These are phyloP conservation scores for Pipistrellus pipistrellus DNA, from an alignment of 2,797 vertebrate genomes.

Conservation along the genomic window DNA sequence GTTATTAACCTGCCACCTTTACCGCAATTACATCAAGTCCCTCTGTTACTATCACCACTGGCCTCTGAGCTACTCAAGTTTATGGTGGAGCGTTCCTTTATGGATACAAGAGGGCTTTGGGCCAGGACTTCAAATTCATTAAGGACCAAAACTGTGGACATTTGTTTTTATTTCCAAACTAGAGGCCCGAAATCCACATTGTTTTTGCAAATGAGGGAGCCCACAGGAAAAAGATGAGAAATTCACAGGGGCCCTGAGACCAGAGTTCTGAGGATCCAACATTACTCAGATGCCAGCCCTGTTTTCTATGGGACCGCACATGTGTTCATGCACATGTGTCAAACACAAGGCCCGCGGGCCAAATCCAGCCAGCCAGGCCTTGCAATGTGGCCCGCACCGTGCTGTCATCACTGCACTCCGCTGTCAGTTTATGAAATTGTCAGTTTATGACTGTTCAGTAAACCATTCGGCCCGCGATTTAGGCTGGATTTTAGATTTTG, in stretches of 20 bases:
- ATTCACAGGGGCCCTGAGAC: not conserved
- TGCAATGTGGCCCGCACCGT: no score
- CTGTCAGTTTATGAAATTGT: no score
- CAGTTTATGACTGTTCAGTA: no score
- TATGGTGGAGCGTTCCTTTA: not conserved
- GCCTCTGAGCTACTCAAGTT: not conserved
- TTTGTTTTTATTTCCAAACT: slow-evolving; percentile 25
- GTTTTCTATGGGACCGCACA: not conserved
- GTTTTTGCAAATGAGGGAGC: slow-evolving; percentile 25
- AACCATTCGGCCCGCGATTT: no score
- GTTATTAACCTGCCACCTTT: not conserved
- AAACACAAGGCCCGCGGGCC: no score
- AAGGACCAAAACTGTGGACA: not conserved
- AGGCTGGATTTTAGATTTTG: no score
- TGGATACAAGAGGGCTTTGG: not conserved
- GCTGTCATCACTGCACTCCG: no score
- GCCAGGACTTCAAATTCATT: not conserved
- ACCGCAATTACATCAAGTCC: not conserved
- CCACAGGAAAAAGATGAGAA: not conserved
- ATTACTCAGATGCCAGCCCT: not conserved
- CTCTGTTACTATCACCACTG: not conserved
- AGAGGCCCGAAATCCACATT: not conserved
- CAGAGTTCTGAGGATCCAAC: not conserved
- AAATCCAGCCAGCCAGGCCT: no score
- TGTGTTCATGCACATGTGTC: no score